phyloP scores from a whole-genome alignment of 1,140 invertebrate species.

The Drosophila carrolli region DNA sequence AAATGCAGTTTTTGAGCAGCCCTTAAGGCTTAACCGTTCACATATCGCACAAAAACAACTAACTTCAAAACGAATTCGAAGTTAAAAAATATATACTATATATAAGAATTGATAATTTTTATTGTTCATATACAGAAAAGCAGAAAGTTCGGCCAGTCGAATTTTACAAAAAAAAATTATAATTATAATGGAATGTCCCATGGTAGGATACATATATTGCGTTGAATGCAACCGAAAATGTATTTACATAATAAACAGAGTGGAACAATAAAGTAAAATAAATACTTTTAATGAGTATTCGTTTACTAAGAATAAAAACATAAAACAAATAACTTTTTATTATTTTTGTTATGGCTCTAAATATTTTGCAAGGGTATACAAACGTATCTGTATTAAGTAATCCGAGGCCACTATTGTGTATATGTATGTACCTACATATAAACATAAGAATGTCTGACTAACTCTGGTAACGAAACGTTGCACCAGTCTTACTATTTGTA shows the following conservation, averaged over 20 bases:
- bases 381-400: neutral
- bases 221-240: neutral
- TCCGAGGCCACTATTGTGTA: too few relatives aligned
- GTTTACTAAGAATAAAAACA: neutral
- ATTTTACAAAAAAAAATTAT: conserved; percentile 13
- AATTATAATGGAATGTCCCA: neutral
- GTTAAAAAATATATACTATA: too few relatives aligned
- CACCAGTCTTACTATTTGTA: conserved; percentile 10
- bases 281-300: neutral
- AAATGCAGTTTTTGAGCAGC: too few relatives aligned
- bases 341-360: neutral
- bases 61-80: too few relatives aligned
- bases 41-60: too few relatives aligned
- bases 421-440: conserved; percentile 1
- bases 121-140: too few relatives aligned
- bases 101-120: too few relatives aligned
- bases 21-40: too few relatives aligned
- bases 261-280: neutral
- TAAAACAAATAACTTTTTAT: neutral
- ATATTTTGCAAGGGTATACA: conserved; percentile 19
- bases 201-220: neutral
- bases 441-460: conserved; percentile 4
- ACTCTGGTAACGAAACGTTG: conserved; percentile 6
- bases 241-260: neutral
- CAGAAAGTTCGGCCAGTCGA: neutral